Conservation (phyloP, 2,888 invertebrate genomes). For the Dioctria linearis region DNA sequence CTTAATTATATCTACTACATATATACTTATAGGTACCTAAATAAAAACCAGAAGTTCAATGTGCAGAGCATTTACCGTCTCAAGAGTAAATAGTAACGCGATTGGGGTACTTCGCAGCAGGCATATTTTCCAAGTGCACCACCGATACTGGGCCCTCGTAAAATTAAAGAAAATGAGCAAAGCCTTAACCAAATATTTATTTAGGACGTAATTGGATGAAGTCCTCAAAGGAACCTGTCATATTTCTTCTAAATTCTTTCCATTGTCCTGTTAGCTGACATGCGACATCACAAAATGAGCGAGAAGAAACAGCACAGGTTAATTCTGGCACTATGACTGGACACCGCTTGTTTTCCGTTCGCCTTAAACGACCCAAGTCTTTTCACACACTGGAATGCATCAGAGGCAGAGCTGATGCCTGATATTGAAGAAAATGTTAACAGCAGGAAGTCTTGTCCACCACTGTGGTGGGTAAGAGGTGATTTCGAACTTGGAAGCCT, state of each 20-base stretch:
- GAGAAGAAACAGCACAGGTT: not conserved
- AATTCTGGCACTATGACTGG: not conserved
- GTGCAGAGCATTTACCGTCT: not conserved
- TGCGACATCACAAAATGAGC: not conserved
- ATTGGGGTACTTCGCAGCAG: not conserved
- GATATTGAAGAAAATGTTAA: not conserved
- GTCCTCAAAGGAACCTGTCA: slow-evolving; percentile 41
- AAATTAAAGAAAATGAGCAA: slow-evolving; percentile 39
- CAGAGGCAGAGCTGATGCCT: not conserved
- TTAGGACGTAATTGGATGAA: slow-evolving; percentile 50
- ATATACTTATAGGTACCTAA: slow-evolving; percentile 1
- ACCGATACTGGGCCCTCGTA: slow-evolving; percentile 11
- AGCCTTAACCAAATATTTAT: slow-evolving; percentile 43
- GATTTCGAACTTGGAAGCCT: not conserved
- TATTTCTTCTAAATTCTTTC: slow-evolving; percentile 32
- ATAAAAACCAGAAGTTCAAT: not conserved
- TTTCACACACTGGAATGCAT: not conserved
- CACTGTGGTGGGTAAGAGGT: slow-evolving; percentile 6
- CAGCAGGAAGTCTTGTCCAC: slow-evolving; percentile 12
- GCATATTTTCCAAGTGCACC: slow-evolving; percentile 24
- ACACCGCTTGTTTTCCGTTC: not conserved
- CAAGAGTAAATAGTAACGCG: slow-evolving; percentile 8
- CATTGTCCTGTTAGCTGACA: not conserved
- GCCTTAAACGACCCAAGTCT: not conserved
- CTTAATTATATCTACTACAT: slow-evolving; percentile 21